Evolutionary conservation across 2,113 vertebrate genomes (phyloP).

Genomic region (Alouatta palliata): DNA sequence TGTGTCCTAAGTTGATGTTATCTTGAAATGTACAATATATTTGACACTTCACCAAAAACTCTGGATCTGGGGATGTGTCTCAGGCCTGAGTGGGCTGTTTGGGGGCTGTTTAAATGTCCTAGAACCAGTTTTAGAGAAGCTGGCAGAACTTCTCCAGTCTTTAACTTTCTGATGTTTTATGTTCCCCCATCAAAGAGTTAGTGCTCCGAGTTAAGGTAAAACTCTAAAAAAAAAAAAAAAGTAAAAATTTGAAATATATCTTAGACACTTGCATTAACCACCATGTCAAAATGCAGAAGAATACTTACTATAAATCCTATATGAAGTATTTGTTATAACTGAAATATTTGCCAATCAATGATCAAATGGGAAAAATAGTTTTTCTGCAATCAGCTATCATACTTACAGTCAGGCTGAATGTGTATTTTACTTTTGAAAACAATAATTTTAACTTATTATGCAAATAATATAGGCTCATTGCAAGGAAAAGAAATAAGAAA

Average conservation of each 20-base stretch:
- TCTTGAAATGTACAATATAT: fast-evolving
- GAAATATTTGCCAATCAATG: neutral
- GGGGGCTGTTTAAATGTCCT: neutral
- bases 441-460: neutral
- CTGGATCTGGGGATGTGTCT: neutral
- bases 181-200: fast-evolving
- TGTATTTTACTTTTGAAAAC: neutral
- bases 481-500: neutral
- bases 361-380: neutral
- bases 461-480: neutral
- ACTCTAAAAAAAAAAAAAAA: neutral
- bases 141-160: neutral
- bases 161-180: fast-evolving
- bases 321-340: neutral
- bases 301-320: neutral
- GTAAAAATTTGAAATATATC: neutral
- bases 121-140: fast-evolving
- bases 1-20: too few species aligned
- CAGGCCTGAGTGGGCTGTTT: neutral
- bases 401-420: too few species aligned
- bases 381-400: neutral
- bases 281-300: too few species aligned
- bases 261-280: neutral
- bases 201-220: neutral
- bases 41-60: neutral